phyloP scores from a whole-genome alignment of 2,797 vertebrate genomes.

The Typhlichthys eigenmanni region DNA sequence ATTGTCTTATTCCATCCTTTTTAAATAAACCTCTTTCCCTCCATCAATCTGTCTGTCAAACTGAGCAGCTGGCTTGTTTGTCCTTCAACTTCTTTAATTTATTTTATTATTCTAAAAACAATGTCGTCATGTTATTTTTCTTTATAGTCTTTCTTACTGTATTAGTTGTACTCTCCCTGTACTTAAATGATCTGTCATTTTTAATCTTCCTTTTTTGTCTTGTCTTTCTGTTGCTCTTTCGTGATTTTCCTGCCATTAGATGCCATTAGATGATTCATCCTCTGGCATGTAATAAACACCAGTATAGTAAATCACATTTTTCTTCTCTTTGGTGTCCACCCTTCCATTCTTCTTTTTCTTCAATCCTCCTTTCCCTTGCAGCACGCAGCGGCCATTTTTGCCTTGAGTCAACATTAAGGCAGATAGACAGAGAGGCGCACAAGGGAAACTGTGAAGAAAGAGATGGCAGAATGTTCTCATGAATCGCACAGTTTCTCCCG shows the following conservation, averaged over 20 bases:
- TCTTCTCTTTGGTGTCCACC: slow-evolving; percentile 45
- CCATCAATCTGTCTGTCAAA: neutral
- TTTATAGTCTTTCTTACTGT: too few relatives aligned
- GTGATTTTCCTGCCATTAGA: neutral
- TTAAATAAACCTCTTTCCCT: slow-evolving; percentile 17
- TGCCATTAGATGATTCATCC: slow-evolving; percentile 43
- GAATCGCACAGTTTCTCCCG: slow-evolving; percentile 20
- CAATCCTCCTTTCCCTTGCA: slow-evolving; percentile 8
- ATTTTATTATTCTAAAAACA: slow-evolving; percentile 1
- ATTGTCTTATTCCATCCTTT: slow-evolving; percentile 51
- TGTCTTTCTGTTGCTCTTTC: neutral
- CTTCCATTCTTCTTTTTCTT: slow-evolving; percentile 24
- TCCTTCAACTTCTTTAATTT: slow-evolving; percentile 8
- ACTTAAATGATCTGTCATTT: neutral
- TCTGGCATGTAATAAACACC: slow-evolving; percentile 54
- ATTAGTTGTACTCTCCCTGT: neutral
- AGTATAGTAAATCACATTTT: slow-evolving; percentile 31
- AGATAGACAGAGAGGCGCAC: slow-evolving; percentile 1
- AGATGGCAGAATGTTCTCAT: slow-evolving; percentile 15
- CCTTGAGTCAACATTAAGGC: neutral
- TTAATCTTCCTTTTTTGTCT: too few relatives aligned
- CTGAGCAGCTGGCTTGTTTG: slow-evolving; percentile 6
- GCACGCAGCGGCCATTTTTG: slow-evolving; percentile 4
- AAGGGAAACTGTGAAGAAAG: neutral
- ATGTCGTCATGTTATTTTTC: neutral